Evolutionary conservation across 2,113 vertebrate genomes (phyloP).

Genomic region (Galemys pyrenaicus): DNA sequence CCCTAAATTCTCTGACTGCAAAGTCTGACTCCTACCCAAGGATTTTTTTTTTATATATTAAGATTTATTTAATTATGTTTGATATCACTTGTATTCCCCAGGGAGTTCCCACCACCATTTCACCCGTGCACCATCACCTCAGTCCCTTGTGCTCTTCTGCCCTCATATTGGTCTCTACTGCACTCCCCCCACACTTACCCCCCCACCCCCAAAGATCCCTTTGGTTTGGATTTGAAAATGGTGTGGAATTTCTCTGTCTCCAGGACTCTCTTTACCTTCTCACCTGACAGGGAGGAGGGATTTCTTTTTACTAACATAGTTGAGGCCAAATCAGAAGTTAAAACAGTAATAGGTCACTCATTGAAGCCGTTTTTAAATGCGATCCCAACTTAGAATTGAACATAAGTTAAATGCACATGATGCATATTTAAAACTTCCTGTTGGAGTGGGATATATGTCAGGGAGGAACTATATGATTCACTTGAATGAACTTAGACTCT

Average conservation of each 20-base stretch:
- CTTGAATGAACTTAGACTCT: constrained; percentile 65
- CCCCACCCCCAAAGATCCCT: too few relatives aligned
- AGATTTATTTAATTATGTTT: too few relatives aligned
- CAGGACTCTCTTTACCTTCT: background rate
- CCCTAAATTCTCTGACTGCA: background rate
- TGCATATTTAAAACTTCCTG: constrained; percentile 53
- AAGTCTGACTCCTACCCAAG: background rate
- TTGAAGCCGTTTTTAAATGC: constrained; percentile 66
- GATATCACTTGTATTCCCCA: too few relatives aligned
- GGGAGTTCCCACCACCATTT: too few relatives aligned
- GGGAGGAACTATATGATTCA: constrained; percentile 45
- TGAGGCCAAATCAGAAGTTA: constrained; percentile 67
- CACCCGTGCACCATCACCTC: too few relatives aligned
- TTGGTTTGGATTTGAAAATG: background rate
- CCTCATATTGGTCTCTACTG: too few relatives aligned
- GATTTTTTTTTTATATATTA: too few relatives aligned
- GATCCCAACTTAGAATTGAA: constrained; percentile 62
- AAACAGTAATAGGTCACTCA: background rate
- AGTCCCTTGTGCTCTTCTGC: too few relatives aligned
- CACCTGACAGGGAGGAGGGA: background rate
- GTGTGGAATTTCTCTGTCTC: background rate
- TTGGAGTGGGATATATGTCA: constrained; percentile 42
- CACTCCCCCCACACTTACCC: too few relatives aligned
- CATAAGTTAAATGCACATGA: constrained; percentile 47
- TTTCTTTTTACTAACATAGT: constrained; percentile 59